A percentile compares a stretch with the other conserved stretches of the same genome.
Conservation (phyloP, 2,113 vertebrate species). For the Pavo muticus region DNA sequence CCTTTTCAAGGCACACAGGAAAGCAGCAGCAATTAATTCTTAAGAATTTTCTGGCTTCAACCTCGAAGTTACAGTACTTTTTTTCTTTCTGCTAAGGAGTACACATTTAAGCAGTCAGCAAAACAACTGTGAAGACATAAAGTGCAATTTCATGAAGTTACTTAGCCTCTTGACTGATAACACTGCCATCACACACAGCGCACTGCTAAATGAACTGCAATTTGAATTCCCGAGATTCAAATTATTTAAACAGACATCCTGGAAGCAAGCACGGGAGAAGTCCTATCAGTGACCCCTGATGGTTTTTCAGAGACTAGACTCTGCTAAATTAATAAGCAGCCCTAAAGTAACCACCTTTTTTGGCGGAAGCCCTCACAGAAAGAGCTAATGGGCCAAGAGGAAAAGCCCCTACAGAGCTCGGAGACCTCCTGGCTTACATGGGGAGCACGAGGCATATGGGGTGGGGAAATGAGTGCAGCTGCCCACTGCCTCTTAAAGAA, state of each 20-base stretch:
- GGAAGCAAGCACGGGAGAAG: conserved; percentile 10
- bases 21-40: conserved; percentile 6
- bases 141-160: background rate
- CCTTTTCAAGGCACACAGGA: background rate
- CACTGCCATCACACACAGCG: background rate
- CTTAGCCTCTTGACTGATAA: background rate
- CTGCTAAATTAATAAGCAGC: background rate
- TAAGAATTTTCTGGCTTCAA: background rate
- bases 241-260: conserved; percentile 22
- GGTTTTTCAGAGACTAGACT: background rate
- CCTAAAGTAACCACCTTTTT: background rate
- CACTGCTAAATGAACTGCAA: background rate
- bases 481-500: background rate
- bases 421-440: background rate
- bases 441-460: rapidly evolving
- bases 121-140: background rate
- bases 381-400: background rate
- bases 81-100: background rate
- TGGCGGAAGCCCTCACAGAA: background rate
- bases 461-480: rapidly evolving
- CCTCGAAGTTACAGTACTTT: background rate
- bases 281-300: background rate
- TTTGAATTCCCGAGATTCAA: background rate
- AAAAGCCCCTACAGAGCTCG: background rate
- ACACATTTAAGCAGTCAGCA: background rate